Base-by-base conservation (phyloP, 2,888 invertebrate genomes). In the Osmoderma eremita region DNA sequence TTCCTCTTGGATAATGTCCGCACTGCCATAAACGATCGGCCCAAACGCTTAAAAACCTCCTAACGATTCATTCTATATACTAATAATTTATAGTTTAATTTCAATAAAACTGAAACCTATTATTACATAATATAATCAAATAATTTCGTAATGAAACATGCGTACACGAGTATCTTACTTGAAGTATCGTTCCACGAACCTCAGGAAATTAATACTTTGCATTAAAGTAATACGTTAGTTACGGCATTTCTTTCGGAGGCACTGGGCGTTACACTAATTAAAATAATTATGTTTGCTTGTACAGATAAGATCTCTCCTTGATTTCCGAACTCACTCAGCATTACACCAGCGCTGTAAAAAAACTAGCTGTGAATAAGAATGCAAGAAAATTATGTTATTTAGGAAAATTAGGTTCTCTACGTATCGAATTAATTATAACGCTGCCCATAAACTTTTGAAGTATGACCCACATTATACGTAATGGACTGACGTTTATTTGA, bases 201-300 rank as follows among this genome's bases (percentile, higher is more conserved):
- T 53, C 53, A 15, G 5, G 17, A 38, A 53, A 53, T 53, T 53
- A 53, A 53, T 53, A 36, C 36, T 36, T 17, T 36, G 13, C 36
- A 53, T 53, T 53, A 53, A 53, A 53, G 36, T 36, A 36, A 53
- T 53, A 53, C 30, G 36, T 38, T 36, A 30, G 36, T 53, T 53
- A 38, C 12, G 30, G 17, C 36, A 36, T 36, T 53, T 53, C 38
- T 36, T 39, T 53, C 17, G 18, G 18, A 53, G 39, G 39, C 53
- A 53, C 17, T 53, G 38, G 53, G 53, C 53, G 53, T 53, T 53
- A 38, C 39, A 18, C 36, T 53, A 53, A 39, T 53, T 53, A 53
- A 53, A 53, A 53, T 53, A 53, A 53, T 53, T 53, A 38, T 53
- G 18, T 53, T 53, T 36, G 18, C 12, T 17, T 36, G 38, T 36